A percentile compares a stretch with the other conserved stretches of the same genome.
Conservation (phyloP, 2,888 invertebrate genomes). For the Oithona nana region DNA sequence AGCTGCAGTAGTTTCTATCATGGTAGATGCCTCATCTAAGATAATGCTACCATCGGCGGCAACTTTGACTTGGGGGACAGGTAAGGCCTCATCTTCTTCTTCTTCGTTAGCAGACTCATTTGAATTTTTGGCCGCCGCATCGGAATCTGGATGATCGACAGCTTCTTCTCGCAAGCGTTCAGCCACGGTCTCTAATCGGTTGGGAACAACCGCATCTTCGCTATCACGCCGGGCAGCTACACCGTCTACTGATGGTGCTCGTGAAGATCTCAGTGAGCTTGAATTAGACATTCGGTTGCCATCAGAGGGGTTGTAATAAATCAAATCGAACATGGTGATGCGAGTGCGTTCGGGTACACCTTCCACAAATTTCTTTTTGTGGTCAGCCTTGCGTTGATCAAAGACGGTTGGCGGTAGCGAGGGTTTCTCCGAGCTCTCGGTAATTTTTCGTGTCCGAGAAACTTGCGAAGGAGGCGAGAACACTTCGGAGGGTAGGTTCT, state of each 20-base stretch:
- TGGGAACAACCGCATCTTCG: neutral
- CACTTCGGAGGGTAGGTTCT: neutral
- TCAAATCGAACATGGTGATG: conserved; percentile 76
- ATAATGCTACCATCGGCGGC: conserved; percentile 66
- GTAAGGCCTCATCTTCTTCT: conserved; percentile 11
- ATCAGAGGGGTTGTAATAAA: conserved; percentile 62
- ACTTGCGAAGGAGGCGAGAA: neutral
- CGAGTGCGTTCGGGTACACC: conserved; percentile 26
- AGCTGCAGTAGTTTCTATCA: conserved; percentile 48
- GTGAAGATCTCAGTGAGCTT: neutral
- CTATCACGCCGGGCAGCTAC: neutral
- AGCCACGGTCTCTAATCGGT: neutral
- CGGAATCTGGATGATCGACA: neutral
- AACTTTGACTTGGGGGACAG: conserved; percentile 46
- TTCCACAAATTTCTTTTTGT: conserved; percentile 20
- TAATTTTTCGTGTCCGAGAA: neutral
- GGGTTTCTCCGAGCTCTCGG: neutral
- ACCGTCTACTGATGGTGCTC: neutral
- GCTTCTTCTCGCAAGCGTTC: neutral
- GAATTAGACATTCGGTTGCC: conserved; percentile 3
- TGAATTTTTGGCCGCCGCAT: neutral
- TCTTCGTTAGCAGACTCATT: conserved; percentile 9
- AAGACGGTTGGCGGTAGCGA: neutral
- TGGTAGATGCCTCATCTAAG: conserved; percentile 61
- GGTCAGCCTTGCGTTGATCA: conserved; percentile 16